A percentile compares a stretch with the other conserved stretches of the same genome.
phyloP scores from a whole-genome alignment of 1,140 invertebrate genomes.

The Pseudoatta argentina region DNA sequence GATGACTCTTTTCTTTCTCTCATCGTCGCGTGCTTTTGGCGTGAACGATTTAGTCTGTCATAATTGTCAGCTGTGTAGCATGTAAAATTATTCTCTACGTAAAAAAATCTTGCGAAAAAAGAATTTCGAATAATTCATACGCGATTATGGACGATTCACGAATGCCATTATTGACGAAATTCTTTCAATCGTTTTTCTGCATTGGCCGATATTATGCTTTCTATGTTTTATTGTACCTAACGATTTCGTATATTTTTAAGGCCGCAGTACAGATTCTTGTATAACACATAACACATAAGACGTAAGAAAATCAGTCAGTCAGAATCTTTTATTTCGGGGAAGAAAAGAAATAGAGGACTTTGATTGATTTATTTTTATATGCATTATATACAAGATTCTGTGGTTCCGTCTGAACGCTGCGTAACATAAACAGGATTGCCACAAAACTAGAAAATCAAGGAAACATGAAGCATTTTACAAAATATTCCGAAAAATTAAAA shows the following conservation, averaged over 20 bases:
- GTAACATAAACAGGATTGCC: no score
- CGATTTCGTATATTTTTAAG: not conserved
- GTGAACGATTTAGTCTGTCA: not conserved
- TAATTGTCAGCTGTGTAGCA: not conserved
- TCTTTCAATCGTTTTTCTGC: not conserved
- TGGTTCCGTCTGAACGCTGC: no score
- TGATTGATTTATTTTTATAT: no score
- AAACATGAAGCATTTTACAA: no score
- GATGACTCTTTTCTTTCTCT: not conserved
- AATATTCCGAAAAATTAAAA: no score
- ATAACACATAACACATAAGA: no score
- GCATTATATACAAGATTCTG: no score
- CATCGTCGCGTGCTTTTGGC: not conserved
- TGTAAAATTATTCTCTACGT: not conserved
- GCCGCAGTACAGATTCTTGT: no score
- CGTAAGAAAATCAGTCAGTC: no score
- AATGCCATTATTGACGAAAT: not conserved
- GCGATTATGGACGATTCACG: not conserved
- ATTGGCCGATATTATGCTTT: not conserved
- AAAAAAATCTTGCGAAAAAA: not conserved
- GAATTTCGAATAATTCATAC: not conserved
- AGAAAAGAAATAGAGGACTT: no score
- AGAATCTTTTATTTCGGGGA: no score
- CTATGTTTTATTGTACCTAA: not conserved
- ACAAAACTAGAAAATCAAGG: no score